Evolutionary conservation across 1,140 invertebrate genomes (phyloP), one percentile per base, ranked within the genome.

Genomic region (Cotesia vestalis): DNA sequence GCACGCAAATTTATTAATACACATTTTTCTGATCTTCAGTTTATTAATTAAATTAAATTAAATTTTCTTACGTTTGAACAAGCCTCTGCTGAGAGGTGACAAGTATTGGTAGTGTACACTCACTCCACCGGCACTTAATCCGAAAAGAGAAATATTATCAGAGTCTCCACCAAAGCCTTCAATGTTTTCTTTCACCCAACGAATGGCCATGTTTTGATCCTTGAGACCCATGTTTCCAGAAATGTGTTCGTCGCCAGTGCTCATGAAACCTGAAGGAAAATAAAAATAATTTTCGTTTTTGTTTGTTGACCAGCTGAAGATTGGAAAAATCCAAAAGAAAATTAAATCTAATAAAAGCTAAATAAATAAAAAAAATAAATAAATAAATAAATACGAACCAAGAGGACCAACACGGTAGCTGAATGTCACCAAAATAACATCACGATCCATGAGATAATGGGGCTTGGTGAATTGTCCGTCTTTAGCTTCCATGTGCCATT

Each of bases 51-150:
- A 87, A 38, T 8, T 17, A 17, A 17, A 17, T 17, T 17, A 17
- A 64, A 20, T 85, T 78, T n/a, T 84, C 75, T 86, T 63, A 90
- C 90, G 79, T 78, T 78, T 79, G 72, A 87, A 87, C 5, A 86
- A 78, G 14, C 80, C 81, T 11, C 75, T 71, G 57, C 82, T 85
- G 57, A 82, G 69, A 17, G 80, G 81, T 9, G 85, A 90, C 11
- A 93, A 75, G 75, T 91, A 87, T 77, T 93, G 92, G 79, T 91
- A 89, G 76, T 90, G 88, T 4, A 89, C 88, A 68, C 88, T 89
- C 1, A 83, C 87, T 60, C 85, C 89, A 40, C 89, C 89, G 3
- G 89, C 89, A 66, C 88, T 89, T 3, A 88, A 75, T 64, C 89
- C 89, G 8, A 85, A 79, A 0, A 90, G 70, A 4, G 88, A 89